These are phyloP conservation scores for Botia kubotai DNA, from an alignment of 2,797 vertebrate species.

Conservation along the genomic window DNA sequence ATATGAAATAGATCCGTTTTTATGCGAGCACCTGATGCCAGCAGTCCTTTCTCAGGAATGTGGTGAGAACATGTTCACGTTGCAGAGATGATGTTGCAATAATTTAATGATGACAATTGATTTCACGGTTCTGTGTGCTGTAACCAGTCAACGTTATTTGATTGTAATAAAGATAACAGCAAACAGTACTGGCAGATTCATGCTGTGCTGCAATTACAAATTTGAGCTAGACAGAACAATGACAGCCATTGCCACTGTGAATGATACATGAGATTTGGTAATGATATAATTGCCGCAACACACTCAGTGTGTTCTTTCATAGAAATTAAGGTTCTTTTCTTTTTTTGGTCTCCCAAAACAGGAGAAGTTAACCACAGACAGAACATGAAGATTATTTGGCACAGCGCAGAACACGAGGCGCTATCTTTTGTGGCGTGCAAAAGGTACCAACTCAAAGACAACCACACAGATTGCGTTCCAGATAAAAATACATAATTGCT, in stretches of 20 bases:
- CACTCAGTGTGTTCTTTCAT: background rate
- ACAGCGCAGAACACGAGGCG: background rate
- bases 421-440: constrained; percentile 4
- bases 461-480: background rate
- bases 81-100: constrained; percentile 16
- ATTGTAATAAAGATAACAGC: constrained; percentile 38
- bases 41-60: constrained; percentile 19
- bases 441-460: background rate
- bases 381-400: background rate
- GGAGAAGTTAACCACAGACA: constrained; percentile 19
- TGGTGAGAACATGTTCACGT: constrained; percentile 5
- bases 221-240: constrained; percentile 17
- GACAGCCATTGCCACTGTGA: background rate
- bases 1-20: constrained; percentile 16
- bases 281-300: constrained; percentile 32
- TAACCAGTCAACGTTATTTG: constrained; percentile 8
- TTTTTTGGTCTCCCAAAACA: constrained; percentile 11
- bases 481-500: constrained; percentile 33
- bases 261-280: constrained; percentile 3
- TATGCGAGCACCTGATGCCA: background rate
- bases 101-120: constrained; percentile 27
- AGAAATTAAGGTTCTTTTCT: background rate
- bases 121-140: background rate
- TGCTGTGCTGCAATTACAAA: constrained; percentile 36
- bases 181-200: constrained; percentile 23